Percentiles rank a stretch among this genome's conserved stretches.
Conservation (phyloP, 2,888 invertebrate species). For the Polylopha cassiicola region DNA sequence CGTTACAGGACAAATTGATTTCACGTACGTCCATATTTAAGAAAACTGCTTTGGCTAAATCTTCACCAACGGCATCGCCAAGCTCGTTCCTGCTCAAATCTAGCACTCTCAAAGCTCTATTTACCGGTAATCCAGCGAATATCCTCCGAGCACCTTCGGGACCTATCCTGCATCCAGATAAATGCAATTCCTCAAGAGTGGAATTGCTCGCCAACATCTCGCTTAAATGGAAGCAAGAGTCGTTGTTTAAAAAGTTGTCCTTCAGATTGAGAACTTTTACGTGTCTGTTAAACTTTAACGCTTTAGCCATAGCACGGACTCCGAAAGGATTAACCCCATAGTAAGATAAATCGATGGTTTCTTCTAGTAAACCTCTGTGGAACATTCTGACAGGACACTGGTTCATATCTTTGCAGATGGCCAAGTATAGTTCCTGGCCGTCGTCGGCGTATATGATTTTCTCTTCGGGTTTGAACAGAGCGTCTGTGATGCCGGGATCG, state of each 20-base stretch:
- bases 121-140: constrained; percentile 34
- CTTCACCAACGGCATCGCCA: constrained; percentile 40
- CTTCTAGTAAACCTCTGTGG: constrained; percentile 38
- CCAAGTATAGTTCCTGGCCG: constrained; percentile 54
- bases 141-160: constrained; percentile 38
- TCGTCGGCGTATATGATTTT: constrained; percentile 43
- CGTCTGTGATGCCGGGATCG: constrained; percentile 56
- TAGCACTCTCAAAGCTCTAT: constrained; percentile 36
- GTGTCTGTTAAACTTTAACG: constrained; percentile 43
- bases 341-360: constrained; percentile 49
- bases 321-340: constrained; percentile 52
- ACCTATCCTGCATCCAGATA: constrained; percentile 58
- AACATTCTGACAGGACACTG: constrained; percentile 45
- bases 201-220: constrained; percentile 47
- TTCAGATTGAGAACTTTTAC: constrained; percentile 48
- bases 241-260: constrained; percentile 51
- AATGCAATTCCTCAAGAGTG: constrained; percentile 41
- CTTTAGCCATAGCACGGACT: constrained; percentile 51
- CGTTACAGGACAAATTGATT: constrained; percentile 47
- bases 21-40: constrained; percentile 39
- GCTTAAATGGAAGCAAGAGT: constrained; percentile 56
- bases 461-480: constrained; percentile 40
- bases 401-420: constrained; percentile 49
- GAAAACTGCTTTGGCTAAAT: constrained; percentile 37
- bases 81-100: constrained; percentile 47